Conservation (phyloP, 2,113 vertebrate species). For the Panthera leo region DNA sequence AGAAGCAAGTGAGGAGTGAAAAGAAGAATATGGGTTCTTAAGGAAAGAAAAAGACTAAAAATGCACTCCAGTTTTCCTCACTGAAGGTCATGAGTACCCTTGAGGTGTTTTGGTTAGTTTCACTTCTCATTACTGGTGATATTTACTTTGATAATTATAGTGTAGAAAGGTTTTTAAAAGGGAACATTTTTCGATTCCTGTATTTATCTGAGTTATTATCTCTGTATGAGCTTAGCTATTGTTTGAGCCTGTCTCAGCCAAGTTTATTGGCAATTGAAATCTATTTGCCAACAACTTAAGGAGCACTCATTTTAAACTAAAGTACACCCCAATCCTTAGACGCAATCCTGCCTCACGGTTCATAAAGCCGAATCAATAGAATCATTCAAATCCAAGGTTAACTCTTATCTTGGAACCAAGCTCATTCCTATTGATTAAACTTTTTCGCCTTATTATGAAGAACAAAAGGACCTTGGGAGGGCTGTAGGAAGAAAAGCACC, state of each 20-base stretch:
- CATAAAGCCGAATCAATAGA: constrained; percentile 55
- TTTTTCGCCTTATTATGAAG: constrained; percentile 33
- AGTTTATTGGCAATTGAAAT: not conserved
- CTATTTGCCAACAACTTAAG: constrained; percentile 38
- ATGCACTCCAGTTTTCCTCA: not conserved
- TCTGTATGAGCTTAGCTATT: constrained; percentile 16
- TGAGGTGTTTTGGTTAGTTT: constrained; percentile 32
- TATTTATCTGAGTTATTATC: constrained; percentile 40
- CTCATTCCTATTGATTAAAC: constrained; percentile 49
- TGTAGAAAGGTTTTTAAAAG: not conserved
- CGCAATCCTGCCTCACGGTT: not conserved
- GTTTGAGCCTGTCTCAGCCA: not conserved
- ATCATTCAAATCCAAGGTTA: constrained; percentile 10
- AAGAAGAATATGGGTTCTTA: not conserved
- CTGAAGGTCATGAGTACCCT: not conserved
- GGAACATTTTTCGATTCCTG: constrained; percentile 5
- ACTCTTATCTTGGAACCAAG: constrained; percentile 46
- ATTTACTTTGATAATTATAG: constrained; percentile 46
- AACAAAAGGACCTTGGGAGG: constrained; percentile 37
- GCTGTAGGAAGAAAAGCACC: not conserved
- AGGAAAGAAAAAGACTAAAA: not conserved
- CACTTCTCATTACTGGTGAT: constrained; percentile 15
- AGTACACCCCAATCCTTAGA: not conserved
- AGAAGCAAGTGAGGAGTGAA: not conserved
- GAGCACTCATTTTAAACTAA: constrained; percentile 38